Conservation (phyloP, 2,113 vertebrate genomes). For the Bettongia penicillata region DNA sequence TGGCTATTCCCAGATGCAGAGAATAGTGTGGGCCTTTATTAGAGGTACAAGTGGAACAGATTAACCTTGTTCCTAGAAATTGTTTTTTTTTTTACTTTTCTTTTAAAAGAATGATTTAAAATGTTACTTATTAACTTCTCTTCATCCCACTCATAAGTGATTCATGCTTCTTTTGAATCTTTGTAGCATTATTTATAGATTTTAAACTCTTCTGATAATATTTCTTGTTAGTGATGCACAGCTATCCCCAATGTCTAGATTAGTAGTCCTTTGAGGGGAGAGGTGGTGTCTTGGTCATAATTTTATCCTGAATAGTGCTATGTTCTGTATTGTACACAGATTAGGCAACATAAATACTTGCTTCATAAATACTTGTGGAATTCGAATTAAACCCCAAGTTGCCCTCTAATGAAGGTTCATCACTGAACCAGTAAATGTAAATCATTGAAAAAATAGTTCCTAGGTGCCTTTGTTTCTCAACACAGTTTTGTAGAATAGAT, state of each 20-base stretch:
- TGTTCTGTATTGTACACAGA: neutral
- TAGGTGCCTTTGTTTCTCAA: neutral
- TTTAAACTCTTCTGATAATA: neutral
- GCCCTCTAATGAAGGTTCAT: conserved; percentile 15
- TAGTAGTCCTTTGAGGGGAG: neutral
- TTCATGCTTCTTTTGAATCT: neutral
- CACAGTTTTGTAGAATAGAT: neutral
- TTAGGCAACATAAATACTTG: neutral
- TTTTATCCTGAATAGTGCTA: neutral
- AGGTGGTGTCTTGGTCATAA: neutral
- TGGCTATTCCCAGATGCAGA: neutral
- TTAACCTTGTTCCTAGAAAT: neutral
- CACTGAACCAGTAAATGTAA: neutral
- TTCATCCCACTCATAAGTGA: neutral
- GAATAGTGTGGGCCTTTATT: neutral
- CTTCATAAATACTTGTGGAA: neutral
- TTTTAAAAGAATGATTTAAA: conserved; percentile 25
- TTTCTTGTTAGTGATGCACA: neutral
- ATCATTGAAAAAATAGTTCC: neutral
- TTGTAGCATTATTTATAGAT: neutral
- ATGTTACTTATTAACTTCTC: neutral
- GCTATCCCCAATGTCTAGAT: neutral
- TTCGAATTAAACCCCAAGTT: neutral
- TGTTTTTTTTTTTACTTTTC: neutral
- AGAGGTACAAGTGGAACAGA: neutral